Base-by-base conservation (phyloP, 1,140 invertebrate genomes). In the Aphidius gifuensis region DNA sequence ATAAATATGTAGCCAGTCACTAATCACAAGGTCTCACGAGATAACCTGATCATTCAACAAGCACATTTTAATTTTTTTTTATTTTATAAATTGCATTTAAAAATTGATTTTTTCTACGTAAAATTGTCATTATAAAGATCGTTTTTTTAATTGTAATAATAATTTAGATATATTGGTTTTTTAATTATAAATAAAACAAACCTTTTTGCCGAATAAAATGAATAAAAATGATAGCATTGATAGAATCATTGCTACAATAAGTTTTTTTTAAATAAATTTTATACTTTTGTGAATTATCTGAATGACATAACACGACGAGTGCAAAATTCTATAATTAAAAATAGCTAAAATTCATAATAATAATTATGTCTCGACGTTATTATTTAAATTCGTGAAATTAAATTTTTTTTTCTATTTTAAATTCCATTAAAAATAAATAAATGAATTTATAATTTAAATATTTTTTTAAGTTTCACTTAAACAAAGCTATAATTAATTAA, bases 21-120 rank as follows among this genome's bases (percentile, higher is more conserved):
- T 64, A 73, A 73, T 74, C 71, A 69, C 70, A 68, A 71, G 71
- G 71, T 73, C 70, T 73, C 53, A 6, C n/a, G 58, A 74, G 71
- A 74, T 74, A 74, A 74, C 71, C 72, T 61, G 71, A 64, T 57
- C 64, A 63, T 72, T 69, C 62, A 60, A 71, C 69, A 58, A 71
- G 61, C 60, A 61, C 49, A 21, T 51, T 32, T 47, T 9, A 55
- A 60, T 55, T 55, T 32, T 40, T 56, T 50, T 40, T 40, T 54
- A 39, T 43, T 42, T 43, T 42, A 11, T 16, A n/a, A 39, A 7
- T 6, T 16, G 44, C n/a, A 46, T 43, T 43, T 5, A 45, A 45
- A 11, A 9, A 40, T 53, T 51, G 11, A 53, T 53, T 53, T 39
- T 16, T 16, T 16, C 16, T 16, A 16, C 1, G 16, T 16, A 16